Evolutionary conservation across 92 coral and sea anemone species (phyloP), one percentile per base, ranked within the genome.

Genomic region (Pocillopora grandis): DNA sequence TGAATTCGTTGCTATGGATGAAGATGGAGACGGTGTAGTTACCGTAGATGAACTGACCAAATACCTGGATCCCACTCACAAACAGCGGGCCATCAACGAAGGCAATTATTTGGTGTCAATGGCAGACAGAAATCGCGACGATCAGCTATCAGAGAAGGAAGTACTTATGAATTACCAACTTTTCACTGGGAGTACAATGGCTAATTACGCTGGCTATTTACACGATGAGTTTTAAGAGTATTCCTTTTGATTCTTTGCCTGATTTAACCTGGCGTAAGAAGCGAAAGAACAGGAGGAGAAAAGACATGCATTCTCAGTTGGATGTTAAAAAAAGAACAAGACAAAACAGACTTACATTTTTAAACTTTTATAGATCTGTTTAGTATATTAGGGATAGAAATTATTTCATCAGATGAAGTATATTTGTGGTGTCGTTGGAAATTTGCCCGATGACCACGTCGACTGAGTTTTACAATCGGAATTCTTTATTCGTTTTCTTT

Each of bases 181-280:
- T 2, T 96, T 96, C 37, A 96, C 98, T 0, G 98, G 98, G 10
- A 96, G 98, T 78, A 96, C 96, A 82, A 84, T 96, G 90, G 88
- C 95, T 5, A 94, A 92, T 74, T 92, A 84, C 80, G 95, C 89
- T 64, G 94, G 85, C 6, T 90, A 92, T 62, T 65, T 96, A 64
- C 98, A 96, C 70, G 98, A 96, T 69, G 98, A 96, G 84, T 96
- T 96, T 84, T 96, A 81, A 70, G n/a, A 79, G 69, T 31, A 10
- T 67, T 35, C 12, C 62, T 59, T 12, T 16, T 12, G 62, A 12
- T 59, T 59, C 61, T 12, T 55, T 74, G 12, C 12, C 61, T 19
- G n/a, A 35, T 20, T 9, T 36, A 2, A 13, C 56, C 42, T 12
- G 12, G 31, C 14, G 12, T 16, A 13, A 55, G 72, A 23, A 42